Evolutionary conservation across 2,888 invertebrate species (phyloP).

Genomic region (Sympetrum striolatum): DNA sequence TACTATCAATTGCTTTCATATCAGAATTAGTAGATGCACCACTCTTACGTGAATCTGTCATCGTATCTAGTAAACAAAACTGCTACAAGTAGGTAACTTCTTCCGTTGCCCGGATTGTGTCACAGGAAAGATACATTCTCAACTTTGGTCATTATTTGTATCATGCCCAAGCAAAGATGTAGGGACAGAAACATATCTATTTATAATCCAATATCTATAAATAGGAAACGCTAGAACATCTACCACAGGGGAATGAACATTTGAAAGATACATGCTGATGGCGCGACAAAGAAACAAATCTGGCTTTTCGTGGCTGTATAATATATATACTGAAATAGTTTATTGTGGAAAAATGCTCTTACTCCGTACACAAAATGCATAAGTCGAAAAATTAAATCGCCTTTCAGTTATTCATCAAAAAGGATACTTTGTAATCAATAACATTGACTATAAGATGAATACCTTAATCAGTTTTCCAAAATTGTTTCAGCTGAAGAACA

Average conservation of each 20-base stretch:
- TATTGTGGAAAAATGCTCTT: neutral
- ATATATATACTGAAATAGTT: neutral
- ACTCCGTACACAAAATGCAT: neutral
- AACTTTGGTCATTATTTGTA: neutral
- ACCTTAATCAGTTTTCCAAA: too few species aligned
- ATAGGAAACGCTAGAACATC: slow-evolving; percentile 7
- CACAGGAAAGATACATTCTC: neutral
- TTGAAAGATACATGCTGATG: neutral
- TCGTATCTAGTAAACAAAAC: neutral
- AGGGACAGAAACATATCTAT: slow-evolving; percentile 15
- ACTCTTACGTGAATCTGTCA: neutral
- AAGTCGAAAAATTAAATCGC: too few species aligned
- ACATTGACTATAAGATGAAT: too few species aligned
- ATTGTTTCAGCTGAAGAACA: too few species aligned
- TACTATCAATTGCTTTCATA: neutral
- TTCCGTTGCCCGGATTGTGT: neutral
- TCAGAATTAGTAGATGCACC: neutral
- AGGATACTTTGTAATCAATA: too few species aligned
- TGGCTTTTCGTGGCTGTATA: neutral
- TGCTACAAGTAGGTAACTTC: neutral
- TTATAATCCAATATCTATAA: neutral
- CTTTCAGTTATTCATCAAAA: too few species aligned
- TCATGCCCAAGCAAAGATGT: neutral
- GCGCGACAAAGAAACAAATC: neutral
- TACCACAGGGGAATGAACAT: neutral